phyloP scores from a whole-genome alignment of 2,797 vertebrate species.

The Phalloptychus januarius region DNA sequence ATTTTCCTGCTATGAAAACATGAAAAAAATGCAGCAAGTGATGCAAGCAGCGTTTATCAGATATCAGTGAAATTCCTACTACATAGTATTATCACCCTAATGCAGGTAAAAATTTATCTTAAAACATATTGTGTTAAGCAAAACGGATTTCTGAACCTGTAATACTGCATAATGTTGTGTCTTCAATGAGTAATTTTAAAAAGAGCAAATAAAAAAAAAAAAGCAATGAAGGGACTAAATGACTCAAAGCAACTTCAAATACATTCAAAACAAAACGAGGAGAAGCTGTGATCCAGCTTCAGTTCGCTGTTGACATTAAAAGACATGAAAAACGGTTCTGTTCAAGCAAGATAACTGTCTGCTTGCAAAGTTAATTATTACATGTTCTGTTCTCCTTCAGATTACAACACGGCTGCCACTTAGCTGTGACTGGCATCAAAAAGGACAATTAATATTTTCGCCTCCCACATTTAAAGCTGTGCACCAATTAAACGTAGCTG shows the following conservation, averaged over 20 bases:
- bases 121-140: neutral
- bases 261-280: neutral
- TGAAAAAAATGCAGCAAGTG: neutral
- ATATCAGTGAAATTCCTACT: neutral
- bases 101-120: neutral
- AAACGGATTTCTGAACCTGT: neutral
- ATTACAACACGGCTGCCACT: neutral
- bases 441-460: neutral
- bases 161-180: neutral
- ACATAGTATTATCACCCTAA: neutral
- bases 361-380: conserved; percentile 5
- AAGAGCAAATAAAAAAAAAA: neutral
- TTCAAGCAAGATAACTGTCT: neutral
- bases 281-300: neutral
- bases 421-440: neutral
- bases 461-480: neutral
- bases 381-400: conserved; percentile 26
- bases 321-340: neutral
- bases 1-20: neutral
- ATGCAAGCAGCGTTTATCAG: neutral
- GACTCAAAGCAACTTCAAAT: conserved; percentile 1
- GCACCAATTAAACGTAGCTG: neutral
- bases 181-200: neutral
- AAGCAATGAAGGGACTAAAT: neutral
- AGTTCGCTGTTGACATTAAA: neutral